Conservation (phyloP, 1,140 invertebrate species). For the Lysiphlebus fabarum region DNA sequence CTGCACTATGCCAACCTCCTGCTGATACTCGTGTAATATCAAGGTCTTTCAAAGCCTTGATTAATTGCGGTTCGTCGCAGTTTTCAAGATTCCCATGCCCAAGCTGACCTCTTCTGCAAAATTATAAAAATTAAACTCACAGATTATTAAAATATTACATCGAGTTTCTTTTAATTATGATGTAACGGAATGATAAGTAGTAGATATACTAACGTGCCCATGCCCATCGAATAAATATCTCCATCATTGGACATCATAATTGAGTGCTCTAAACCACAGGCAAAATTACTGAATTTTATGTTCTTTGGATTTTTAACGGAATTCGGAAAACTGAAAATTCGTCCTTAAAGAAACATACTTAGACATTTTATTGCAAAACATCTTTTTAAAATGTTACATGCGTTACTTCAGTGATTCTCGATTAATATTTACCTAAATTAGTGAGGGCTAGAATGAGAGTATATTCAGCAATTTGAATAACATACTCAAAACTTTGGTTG, state of each 20-base stretch:
- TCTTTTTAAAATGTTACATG: too few species aligned
- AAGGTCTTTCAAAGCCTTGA: conserved; percentile 73
- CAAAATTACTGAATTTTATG: conserved; percentile 62
- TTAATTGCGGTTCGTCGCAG: conserved; percentile 59
- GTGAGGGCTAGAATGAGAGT: conserved; percentile 44
- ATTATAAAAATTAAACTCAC: conserved; percentile 1
- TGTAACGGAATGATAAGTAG: conserved; percentile 21
- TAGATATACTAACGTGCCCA: conserved; percentile 65
- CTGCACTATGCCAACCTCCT: conserved; percentile 82
- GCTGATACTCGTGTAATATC: conserved; percentile 65
- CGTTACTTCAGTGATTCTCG: too few species aligned
- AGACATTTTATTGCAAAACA: too few species aligned
- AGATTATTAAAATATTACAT: conserved; percentile 20
- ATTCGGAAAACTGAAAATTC: conserved; percentile 61
- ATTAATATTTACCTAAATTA: conserved; percentile 51
- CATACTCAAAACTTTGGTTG: conserved; percentile 31
- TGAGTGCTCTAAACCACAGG: conserved; percentile 77
- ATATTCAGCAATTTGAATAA: conserved; percentile 39
- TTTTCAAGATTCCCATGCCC: conserved; percentile 70
- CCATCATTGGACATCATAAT: conserved; percentile 70
- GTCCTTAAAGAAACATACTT: conserved; percentile 44
- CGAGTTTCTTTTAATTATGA: too few species aligned
- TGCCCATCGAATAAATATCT: conserved; percentile 75
- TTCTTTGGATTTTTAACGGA: conserved; percentile 57
- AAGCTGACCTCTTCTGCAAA: conserved; percentile 75